phyloP scores from a whole-genome alignment of 53 echinoderm and acorn worm species.

The Stichopus horrens region DNA sequence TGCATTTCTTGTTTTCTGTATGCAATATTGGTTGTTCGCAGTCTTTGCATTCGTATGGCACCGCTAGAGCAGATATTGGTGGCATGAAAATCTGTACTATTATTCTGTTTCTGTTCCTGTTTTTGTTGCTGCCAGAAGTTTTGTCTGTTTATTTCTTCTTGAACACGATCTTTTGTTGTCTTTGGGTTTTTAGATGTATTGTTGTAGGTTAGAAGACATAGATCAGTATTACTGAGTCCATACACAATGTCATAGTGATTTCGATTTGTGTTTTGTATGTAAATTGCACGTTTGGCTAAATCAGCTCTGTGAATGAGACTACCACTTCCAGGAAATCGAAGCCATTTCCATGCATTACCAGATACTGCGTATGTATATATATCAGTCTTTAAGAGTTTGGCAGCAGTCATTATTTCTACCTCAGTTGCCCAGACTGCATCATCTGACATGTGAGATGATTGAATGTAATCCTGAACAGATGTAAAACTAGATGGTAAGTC shows the following conservation, averaged over 20 bases:
- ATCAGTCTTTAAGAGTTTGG: conserved; percentile 25
- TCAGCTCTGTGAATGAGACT: background rate
- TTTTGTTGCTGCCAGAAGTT: conserved; percentile 3
- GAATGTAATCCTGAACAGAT: conserved; percentile 37
- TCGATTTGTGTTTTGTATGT: conserved; percentile 23
- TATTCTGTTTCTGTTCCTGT: no score
- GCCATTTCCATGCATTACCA: conserved; percentile 23
- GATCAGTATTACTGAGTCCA: conserved; percentile 39
- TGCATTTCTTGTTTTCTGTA: background rate
- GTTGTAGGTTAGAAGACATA: background rate
- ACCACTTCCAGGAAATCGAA: background rate
- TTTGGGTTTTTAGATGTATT: background rate
- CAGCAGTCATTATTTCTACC: conserved; percentile 43
- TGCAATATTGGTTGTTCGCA: no score
- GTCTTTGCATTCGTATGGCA: no score
- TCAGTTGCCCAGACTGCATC: conserved; percentile 33
- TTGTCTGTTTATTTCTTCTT: background rate
- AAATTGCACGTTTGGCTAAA: conserved; percentile 12
- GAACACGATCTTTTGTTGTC: background rate
- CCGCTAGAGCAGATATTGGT: no score
- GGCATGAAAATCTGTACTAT: no score
- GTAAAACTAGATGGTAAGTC: conserved; percentile 8
- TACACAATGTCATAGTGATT: conserved; percentile 36
- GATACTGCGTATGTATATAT: conserved; percentile 21
- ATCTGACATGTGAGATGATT: conserved; percentile 28